Percentiles rank a stretch among this genome's conserved stretches.
phyloP scores from a whole-genome alignment of 2,113 vertebrate species.

The Menidia beryllina region DNA sequence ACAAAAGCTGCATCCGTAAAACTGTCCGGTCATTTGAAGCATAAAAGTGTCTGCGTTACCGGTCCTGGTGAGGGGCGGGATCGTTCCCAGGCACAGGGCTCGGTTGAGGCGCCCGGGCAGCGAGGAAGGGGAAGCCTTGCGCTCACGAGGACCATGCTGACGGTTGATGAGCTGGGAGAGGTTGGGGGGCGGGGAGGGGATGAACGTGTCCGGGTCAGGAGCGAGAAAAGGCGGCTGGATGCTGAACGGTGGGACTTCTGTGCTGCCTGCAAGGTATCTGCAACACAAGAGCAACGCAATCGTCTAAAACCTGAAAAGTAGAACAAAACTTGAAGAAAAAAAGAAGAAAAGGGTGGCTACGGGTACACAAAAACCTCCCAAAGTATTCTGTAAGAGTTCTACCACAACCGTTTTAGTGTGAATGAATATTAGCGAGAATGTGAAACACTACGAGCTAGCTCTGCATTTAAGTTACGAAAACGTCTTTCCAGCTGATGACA shows the following conservation, averaged over 20 bases:
- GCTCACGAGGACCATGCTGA: constrained; percentile 84
- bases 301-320: constrained; percentile 36
- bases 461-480: too few species aligned
- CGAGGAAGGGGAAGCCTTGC: constrained; percentile 86
- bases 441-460: too few species aligned
- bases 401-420: too few species aligned
- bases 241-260: constrained; percentile 68
- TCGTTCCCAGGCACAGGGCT: constrained; percentile 92
- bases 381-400: background rate
- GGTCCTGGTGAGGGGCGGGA: constrained; percentile 88
- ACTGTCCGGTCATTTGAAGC: too few species aligned
- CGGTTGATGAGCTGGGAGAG: constrained; percentile 86
- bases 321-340: background rate
- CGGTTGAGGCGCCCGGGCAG: constrained; percentile 91
- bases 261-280: constrained; percentile 88
- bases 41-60: constrained; percentile 74
- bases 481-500: too few species aligned
- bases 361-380: background rate
- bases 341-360: background rate
- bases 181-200: constrained; percentile 88
- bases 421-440: too few species aligned
- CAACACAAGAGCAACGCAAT: constrained; percentile 76
- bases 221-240: constrained; percentile 65
- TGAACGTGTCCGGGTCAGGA: constrained; percentile 76
- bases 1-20: too few species aligned